These are phyloP conservation scores for Drosophila mauritiana DNA, from an alignment of 1,140 invertebrate genomes.

Conservation along the genomic window DNA sequence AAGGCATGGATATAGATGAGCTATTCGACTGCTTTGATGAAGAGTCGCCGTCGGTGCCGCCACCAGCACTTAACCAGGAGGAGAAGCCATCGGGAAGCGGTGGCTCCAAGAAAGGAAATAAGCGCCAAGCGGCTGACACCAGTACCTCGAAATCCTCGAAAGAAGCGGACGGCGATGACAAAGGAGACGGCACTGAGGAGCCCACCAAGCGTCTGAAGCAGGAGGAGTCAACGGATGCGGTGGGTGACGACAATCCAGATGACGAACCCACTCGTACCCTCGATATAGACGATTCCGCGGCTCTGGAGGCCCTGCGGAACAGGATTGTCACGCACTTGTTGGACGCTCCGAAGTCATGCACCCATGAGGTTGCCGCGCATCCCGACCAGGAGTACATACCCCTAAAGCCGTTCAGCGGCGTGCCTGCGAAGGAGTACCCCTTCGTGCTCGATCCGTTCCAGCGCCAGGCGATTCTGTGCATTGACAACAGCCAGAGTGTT, in stretches of 20 bases:
- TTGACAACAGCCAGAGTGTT: conserved; percentile 99
- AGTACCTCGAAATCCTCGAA: neutral
- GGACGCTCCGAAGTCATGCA: conserved; percentile 95
- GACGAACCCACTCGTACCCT: conserved; percentile 11
- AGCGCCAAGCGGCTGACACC: conserved; percentile 32
- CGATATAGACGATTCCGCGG: conserved; percentile 81
- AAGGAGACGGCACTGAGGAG: neutral
- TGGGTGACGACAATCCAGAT: conserved; percentile 2
- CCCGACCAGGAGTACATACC: conserved; percentile 93
- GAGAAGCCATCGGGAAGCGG: conserved; percentile 1
- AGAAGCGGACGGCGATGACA: neutral
- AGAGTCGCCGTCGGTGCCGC: conserved; percentile 30
- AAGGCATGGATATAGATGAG: conserved; percentile 79
- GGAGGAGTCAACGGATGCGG: neutral
- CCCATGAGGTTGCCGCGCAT: conserved; percentile 96
- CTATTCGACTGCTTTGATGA: conserved; percentile 78
- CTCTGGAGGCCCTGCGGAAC: conserved; percentile 79
- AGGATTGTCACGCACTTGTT: conserved; percentile 94
- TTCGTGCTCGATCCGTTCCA: conserved; percentile 99
- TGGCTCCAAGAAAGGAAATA: conserved; percentile 24
- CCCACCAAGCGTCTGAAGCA: conserved; percentile 34
- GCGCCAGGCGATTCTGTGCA: conserved; percentile 97
- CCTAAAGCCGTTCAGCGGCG: conserved; percentile 86
- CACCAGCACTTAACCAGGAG: neutral
- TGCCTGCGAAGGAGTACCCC: conserved; percentile 96